A percentile compares a stretch with the other conserved stretches of the same genome.
Conservation (phyloP, 2,113 vertebrate genomes). For the Entelurus aequoreus region DNA sequence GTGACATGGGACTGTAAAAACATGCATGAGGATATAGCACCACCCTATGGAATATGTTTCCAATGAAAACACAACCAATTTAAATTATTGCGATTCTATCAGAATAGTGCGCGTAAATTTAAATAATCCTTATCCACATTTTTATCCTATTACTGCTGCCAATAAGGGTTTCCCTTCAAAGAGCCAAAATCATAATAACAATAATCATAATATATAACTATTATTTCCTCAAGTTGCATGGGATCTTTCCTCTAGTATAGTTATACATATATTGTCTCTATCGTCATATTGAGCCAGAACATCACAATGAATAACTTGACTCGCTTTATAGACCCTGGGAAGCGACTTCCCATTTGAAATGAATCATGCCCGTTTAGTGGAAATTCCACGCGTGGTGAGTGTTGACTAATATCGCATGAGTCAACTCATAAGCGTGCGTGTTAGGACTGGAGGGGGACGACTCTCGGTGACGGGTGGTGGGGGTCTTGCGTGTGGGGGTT, state of each 20-base stretch:
- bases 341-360: background rate
- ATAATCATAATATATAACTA: background rate
- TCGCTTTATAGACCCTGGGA: background rate
- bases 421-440: background rate
- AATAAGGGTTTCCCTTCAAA: too few species aligned
- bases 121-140: too few species aligned
- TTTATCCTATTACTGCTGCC: too few species aligned
- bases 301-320: too few species aligned
- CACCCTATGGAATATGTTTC: too few species aligned
- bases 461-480: slow-evolving; percentile 18
- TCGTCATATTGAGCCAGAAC: background rate
- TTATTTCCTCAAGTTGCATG: background rate
- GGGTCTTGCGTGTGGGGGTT: slow-evolving; percentile 39
- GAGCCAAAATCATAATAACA: too few species aligned
- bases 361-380: slow-evolving; percentile 15
- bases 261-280: background rate
- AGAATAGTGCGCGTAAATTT: too few species aligned
- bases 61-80: too few species aligned
- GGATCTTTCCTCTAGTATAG: background rate
- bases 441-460: background rate
- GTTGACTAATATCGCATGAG: slow-evolving; percentile 13
- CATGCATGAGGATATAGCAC: too few species aligned
- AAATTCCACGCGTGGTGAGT: slow-evolving; percentile 11
- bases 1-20: too few species aligned
- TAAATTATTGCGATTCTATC: too few species aligned